phyloP scores from a whole-genome alignment of 2,888 invertebrate genomes.

The Agriopis aurantiaria region DNA sequence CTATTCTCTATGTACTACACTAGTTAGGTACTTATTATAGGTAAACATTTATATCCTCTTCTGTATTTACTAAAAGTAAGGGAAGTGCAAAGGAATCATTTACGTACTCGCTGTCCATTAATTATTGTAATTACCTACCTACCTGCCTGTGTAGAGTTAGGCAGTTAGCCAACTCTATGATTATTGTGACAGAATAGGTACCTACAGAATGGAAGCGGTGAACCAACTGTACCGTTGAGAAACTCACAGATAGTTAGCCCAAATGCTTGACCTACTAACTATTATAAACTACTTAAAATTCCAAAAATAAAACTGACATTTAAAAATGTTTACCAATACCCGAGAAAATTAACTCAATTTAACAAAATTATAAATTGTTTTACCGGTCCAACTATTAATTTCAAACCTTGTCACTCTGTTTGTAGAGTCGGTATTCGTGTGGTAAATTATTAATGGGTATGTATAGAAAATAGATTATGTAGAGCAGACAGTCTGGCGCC shows the following conservation, averaged over 20 bases:
- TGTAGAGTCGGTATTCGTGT: slow-evolving; percentile 14
- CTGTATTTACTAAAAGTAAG: no score
- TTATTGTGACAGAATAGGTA: slow-evolving; percentile 1
- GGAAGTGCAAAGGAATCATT: no score
- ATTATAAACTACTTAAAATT: slow-evolving; percentile 14
- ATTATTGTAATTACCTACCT: no score
- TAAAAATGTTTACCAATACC: slow-evolving; percentile 33
- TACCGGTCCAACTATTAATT: not conserved
- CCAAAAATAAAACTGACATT: slow-evolving; percentile 18
- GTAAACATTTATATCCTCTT: no score
- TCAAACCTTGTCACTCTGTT: not conserved
- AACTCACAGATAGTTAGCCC: not conserved
- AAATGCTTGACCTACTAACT: slow-evolving; percentile 17
- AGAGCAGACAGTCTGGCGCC: slow-evolving; percentile 76
- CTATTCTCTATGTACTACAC: no score
- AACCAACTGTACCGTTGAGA: not conserved
- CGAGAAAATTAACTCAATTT: slow-evolving; percentile 28
- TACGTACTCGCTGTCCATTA: no score
- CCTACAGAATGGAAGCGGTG: not conserved
- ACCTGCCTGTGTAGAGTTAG: no score
- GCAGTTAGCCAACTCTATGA: not conserved
- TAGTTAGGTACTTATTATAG: no score
- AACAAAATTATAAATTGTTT: slow-evolving; percentile 30
- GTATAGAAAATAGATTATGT: slow-evolving; percentile 51
- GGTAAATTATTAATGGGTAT: not conserved